Evolutionary conservation across 2,888 invertebrate genomes (phyloP).

Genomic region (Synanthedon tipuliformis): DNA sequence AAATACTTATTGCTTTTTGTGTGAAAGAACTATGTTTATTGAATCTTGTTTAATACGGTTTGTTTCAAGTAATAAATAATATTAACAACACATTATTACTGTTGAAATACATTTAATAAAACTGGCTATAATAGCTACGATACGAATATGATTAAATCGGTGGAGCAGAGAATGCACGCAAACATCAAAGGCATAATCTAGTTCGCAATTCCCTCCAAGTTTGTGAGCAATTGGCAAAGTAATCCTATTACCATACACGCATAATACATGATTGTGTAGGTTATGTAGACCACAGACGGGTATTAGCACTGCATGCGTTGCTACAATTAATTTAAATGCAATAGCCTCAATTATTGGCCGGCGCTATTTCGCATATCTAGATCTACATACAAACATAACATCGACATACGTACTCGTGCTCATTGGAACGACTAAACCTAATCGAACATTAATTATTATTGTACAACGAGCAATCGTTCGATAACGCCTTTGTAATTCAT

Average conservation of each 20-base stretch:
- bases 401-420: not conserved
- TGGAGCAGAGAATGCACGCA: not conserved
- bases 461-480: not conserved
- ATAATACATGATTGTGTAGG: conserved; percentile 31
- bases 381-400: not conserved
- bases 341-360: conserved; percentile 55
- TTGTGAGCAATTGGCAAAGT: conserved; percentile 48
- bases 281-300: conserved; percentile 20
- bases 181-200: conserved; percentile 50
- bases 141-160: not conserved
- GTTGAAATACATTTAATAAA: too few relatives aligned
- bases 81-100: too few relatives aligned
- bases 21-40: too few relatives aligned
- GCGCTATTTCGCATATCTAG: conserved; percentile 22
- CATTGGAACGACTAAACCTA: not conserved
- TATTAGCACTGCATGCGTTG: conserved; percentile 45
- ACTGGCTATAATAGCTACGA: too few relatives aligned
- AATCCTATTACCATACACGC: conserved; percentile 47
- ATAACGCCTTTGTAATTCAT: not conserved
- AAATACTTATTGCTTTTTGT: too few relatives aligned
- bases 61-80: too few relatives aligned
- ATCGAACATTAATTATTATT: not conserved
- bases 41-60: too few relatives aligned
- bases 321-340: conserved; percentile 62
- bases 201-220: conserved; percentile 41